Conservation (phyloP, 2,888 invertebrate genomes). For the Ceratothoa steindachneri region DNA sequence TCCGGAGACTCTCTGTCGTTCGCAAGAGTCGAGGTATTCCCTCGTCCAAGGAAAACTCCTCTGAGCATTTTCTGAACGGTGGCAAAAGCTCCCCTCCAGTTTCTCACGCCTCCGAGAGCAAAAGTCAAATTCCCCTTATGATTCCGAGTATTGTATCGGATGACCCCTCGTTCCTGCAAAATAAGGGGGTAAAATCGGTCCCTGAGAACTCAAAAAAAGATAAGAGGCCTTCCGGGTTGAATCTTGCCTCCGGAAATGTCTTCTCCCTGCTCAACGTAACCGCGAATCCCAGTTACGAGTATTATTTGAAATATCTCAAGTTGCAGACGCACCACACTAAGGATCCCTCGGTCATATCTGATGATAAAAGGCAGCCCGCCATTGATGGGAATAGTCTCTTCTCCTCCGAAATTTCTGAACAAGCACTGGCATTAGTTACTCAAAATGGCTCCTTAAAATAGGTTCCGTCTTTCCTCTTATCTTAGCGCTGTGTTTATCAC, state of each 20-base stretch:
- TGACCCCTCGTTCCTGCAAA: slow-evolving; percentile 14
- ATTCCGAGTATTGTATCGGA: slow-evolving; percentile 21
- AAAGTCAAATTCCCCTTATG: slow-evolving; percentile 7
- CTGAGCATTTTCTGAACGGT: slow-evolving; percentile 29
- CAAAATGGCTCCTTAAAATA: slow-evolving; percentile 26
- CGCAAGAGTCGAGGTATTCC: slow-evolving; percentile 38
- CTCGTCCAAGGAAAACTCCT: slow-evolving; percentile 37
- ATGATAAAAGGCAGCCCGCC: slow-evolving; percentile 24
- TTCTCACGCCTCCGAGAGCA: not conserved
- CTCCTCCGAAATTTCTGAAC: slow-evolving; percentile 23
- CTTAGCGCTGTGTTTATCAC: not conserved
- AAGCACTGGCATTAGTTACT: slow-evolving; percentile 31
- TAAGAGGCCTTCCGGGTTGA: slow-evolving; percentile 22
- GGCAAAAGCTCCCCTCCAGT: slow-evolving; percentile 10
- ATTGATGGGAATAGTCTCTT: slow-evolving; percentile 37
- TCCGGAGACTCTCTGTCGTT: slow-evolving; percentile 36
- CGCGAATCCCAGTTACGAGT: slow-evolving; percentile 33
- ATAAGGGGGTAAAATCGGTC: slow-evolving; percentile 10
- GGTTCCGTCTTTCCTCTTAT: not conserved
- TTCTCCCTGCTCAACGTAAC: slow-evolving; percentile 36
- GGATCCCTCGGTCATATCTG: slow-evolving; percentile 5
- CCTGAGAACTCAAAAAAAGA: slow-evolving; percentile 23
- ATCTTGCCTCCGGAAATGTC: slow-evolving; percentile 23
- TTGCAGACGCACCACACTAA: slow-evolving; percentile 26
- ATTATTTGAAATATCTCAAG: slow-evolving; percentile 32